A percentile compares a stretch with the other conserved stretches of the same genome.
Evolutionary conservation across 2,888 invertebrate genomes (phyloP).

Genomic region (Aromia moschata): DNA sequence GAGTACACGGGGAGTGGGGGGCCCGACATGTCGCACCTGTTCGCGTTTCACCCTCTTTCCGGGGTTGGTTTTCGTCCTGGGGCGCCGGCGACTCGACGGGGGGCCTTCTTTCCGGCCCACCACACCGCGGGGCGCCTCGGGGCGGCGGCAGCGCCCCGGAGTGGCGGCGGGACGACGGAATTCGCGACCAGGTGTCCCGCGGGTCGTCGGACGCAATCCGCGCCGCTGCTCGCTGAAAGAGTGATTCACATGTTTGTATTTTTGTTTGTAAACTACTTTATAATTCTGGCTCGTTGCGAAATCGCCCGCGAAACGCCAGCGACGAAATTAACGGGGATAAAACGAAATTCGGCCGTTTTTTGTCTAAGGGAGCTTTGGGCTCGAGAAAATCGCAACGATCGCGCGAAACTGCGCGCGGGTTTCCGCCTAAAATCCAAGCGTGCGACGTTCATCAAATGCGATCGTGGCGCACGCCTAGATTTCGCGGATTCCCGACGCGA

Average conservation of each 20-base stretch:
- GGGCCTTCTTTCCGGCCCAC: conserved; percentile 37
- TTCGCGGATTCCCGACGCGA: not conserved
- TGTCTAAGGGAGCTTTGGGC: too few relatives aligned
- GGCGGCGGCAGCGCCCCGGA: conserved; percentile 27
- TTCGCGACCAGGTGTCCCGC: conserved; percentile 67
- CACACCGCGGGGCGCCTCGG: conserved; percentile 24
- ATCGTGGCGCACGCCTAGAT: not conserved
- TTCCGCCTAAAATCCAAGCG: too few relatives aligned
- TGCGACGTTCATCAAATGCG: too few relatives aligned
- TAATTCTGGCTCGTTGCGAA: conserved; percentile 15
- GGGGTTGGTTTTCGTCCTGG: conserved; percentile 41
- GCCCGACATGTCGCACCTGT: conserved; percentile 57
- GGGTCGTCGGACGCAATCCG: conserved; percentile 48
- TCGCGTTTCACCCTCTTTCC: conserved; percentile 56
- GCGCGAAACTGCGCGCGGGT: too few relatives aligned
- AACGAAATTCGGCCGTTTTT: too few relatives aligned
- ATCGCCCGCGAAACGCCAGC: conserved; percentile 9
- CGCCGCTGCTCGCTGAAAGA: conserved; percentile 45
- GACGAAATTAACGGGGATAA: too few relatives aligned
- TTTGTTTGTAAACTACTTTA: conserved; percentile 16
- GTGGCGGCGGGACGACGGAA: conserved; percentile 57
- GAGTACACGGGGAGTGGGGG: conserved; percentile 50
- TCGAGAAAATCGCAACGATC: too few relatives aligned
- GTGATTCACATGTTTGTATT: conserved; percentile 45
- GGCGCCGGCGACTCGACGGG: conserved; percentile 31